Conservation (phyloP, 2,797 vertebrate species). For the Varecia variegata region DNA sequence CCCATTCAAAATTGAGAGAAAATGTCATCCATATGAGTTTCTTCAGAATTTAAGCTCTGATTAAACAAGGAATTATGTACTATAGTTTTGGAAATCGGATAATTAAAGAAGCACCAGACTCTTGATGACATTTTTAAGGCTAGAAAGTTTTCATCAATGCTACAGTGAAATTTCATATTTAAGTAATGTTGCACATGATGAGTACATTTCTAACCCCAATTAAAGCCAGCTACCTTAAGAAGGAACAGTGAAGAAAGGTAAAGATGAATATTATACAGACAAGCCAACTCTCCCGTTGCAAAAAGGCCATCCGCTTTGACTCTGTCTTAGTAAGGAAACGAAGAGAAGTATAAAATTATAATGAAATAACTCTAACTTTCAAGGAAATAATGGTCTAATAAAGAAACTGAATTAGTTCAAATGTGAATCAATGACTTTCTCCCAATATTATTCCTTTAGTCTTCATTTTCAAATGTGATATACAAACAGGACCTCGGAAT, state of each 20-base stretch:
- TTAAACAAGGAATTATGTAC: constrained; percentile 83
- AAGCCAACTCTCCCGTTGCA: neutral
- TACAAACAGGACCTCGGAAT: neutral
- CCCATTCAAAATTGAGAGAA: constrained; percentile 83
- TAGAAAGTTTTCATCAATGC: constrained; percentile 68
- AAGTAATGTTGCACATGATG: constrained; percentile 12
- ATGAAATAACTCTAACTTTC: neutral
- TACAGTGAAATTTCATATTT: constrained; percentile 50
- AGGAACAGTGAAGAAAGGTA: neutral
- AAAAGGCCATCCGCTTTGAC: neutral
- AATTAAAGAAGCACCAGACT: constrained; percentile 78
- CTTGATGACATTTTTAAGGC: constrained; percentile 81
- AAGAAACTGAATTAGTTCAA: neutral
- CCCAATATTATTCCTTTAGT: neutral
- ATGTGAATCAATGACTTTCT: neutral
- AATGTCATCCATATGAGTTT: constrained; percentile 84
- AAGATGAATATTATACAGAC: neutral
- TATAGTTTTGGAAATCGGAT: constrained; percentile 83
- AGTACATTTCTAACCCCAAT: constrained; percentile 24
- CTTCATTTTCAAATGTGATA: neutral
- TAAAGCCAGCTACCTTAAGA: constrained; percentile 3
- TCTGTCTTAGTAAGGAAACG: neutral
- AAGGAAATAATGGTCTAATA: neutral
- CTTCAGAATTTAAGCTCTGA: constrained; percentile 84
- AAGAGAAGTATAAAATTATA: neutral